Evolutionary conservation across 2,888 invertebrate species (phyloP).

Genomic region (Microchrysa polita): DNA sequence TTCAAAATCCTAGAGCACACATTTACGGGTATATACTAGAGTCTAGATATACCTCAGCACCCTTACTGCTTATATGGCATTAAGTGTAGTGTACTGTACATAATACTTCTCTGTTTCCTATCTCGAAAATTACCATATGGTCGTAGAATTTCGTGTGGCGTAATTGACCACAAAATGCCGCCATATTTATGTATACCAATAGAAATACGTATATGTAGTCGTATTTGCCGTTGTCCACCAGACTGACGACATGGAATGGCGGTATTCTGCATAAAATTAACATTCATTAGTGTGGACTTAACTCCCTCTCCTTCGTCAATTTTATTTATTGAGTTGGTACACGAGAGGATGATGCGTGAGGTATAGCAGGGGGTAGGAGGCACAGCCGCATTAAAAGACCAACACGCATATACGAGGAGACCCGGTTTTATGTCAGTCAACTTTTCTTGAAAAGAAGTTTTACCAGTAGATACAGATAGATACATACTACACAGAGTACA

Average conservation of each 20-base stretch:
- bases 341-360: background rate
- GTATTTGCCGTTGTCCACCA: background rate
- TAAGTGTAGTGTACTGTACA: background rate
- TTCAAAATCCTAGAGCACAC: background rate
- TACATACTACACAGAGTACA: no score
- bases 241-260: slow-evolving; percentile 36
- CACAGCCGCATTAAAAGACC: slow-evolving; percentile 30
- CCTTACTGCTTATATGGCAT: background rate
- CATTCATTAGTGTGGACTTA: slow-evolving; percentile 34
- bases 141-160: slow-evolving; percentile 40
- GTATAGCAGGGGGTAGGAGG: background rate
- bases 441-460: slow-evolving; percentile 33
- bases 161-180: slow-evolving; percentile 31
- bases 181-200: no score
- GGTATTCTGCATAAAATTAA: slow-evolving; percentile 40
- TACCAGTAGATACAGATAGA: no score
- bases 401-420: no score
- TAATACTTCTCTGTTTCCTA: slow-evolving; percentile 1
- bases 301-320: background rate
- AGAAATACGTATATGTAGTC: no score
- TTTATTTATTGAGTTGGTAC: no score
- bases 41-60: no score
- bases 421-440: slow-evolving; percentile 41
- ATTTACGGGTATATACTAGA: background rate
- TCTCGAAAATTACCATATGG: slow-evolving; percentile 35